Evolutionary conservation across 1,140 invertebrate species (phyloP), one percentile per base, ranked within the genome.

Genomic region (Kradibia gibbosae): DNA sequence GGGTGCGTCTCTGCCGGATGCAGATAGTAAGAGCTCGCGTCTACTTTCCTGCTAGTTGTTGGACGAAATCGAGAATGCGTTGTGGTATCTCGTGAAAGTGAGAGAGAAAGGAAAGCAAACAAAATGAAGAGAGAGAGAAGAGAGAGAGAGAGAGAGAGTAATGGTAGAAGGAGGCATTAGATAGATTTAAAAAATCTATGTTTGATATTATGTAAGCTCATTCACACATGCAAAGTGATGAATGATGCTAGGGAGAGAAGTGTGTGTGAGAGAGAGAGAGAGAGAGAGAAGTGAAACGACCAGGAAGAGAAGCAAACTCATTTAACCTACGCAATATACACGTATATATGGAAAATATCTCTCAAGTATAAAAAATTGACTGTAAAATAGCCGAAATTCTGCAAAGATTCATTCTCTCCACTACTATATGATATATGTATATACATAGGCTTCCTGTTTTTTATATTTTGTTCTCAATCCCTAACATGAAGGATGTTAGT

Each of bases 1-100:
- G 82, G 86, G 88, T 83, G 84, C 82, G 85, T 86, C 86, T 89
- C 87, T 89, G 89, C 90, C 90, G 90, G 90, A 91, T 91, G 89
- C 89, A 91, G 90, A 91, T 91, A 91, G 89, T 87, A 83, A 48
- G 22, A 83, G 65, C 82, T 74, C 81, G 78, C 70, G 80, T 80
- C 73, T 53, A 70, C 57, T 71, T 75, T 62, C 36, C 45, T 17
- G 53, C 70, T 39, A 83, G 85, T 85, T 86, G 86, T 84, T 87
- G 86, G n/a, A n/a, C n/a, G n/a, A n/a, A n/a, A n/a, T n/a, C n/a
- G n/a, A n/a, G n/a, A n/a, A n/a, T n/a, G n/a, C n/a, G n/a, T n/a
- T n/a, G n/a, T n/a, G n/a, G n/a, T n/a, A n/a, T n/a, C n/a, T n/a
- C n/a, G n/a, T n/a, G n/a, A n/a, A n/a, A n/a, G n/a, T n/a, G n/a